Base-by-base conservation (phyloP, 1,140 invertebrate species). In the Listronotus bonariensis region DNA sequence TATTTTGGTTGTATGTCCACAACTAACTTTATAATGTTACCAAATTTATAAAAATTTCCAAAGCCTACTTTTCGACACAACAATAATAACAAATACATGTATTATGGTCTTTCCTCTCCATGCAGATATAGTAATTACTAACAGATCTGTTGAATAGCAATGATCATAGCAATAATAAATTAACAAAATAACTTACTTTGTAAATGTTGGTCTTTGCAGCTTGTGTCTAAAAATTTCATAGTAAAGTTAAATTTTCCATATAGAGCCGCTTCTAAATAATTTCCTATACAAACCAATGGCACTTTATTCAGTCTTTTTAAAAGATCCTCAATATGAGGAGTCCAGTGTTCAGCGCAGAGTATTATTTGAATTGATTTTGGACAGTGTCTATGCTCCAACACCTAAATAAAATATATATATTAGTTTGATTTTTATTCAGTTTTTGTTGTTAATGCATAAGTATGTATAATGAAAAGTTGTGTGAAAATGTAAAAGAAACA, bases 251-350 rank as follows among this genome's bases (percentile, higher is more conserved):
- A 69, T 48, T 72, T 68, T 2, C 69, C 74, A 70, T 77, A 77
- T 3, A 76, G 42, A 11, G 76, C 69, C 6, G 73, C 70, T 63
- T 77, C 72, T 32, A 77, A 68, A 68, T 72, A 57, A 59, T 69
- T 67, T 18, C 65, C 67, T 36, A 77, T 75, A 51, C 73, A 75
- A 45, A 77, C 59, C 15, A 75, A 9, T 12, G 76, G 76, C 14
- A 60, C 46, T 53, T 61, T 58, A 43, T 70, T 53, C 31, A 77
- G 52, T 11, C 26, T 65, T 34, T 69, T 70, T 0, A 70, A 40
- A 18, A 77, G 42, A 36, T 72, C 67, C 66, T 75, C 68, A 6
- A 77, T 42, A 26, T 56, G 18, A 12, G 31, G 11, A 8, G 68
- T 71, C 76, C 76, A 77, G 34, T 75, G 64, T 51, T 69, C 59